These are phyloP conservation scores for Xiphophorus maculatus DNA, from an alignment of 2,113 vertebrate species.

Conservation along the genomic window DNA sequence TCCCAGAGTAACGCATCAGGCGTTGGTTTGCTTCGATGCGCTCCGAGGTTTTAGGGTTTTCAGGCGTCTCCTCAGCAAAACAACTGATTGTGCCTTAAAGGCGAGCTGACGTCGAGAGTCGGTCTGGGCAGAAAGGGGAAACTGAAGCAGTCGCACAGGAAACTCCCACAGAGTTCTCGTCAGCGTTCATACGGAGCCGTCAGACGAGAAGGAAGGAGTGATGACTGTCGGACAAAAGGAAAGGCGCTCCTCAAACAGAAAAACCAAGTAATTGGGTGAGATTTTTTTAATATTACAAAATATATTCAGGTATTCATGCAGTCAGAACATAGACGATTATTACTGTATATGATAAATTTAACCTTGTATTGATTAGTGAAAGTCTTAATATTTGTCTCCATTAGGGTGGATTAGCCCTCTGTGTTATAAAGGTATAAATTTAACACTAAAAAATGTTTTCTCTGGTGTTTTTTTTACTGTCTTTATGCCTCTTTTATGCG, in stretches of 20 bases:
- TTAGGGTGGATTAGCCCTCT: no score
- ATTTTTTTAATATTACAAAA: not conserved
- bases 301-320: not conserved
- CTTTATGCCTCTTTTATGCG: no score
- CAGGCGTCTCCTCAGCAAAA: not conserved
- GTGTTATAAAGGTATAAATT: no score
- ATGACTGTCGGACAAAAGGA: slow-evolving; percentile 3
- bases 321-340: not conserved
- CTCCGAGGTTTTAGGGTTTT: no score
- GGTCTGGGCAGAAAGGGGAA: slow-evolving; percentile 53
- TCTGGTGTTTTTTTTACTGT: no score
- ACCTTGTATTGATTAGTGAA: no score
- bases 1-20: not conserved
- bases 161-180: slow-evolving; percentile 52
- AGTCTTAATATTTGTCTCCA: no score
- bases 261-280: not conserved
- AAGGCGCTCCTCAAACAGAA: not conserved
- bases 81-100: slow-evolving; percentile 11
- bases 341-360: no score
- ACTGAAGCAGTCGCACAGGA: slow-evolving; percentile 21
- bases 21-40: not conserved
- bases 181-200: slow-evolving; percentile 7
- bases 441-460: not conserved
- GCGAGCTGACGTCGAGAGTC: not conserved
- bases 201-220: slow-evolving; percentile 16